Conservation (phyloP, 2,888 invertebrate genomes). For the Ichneumoninae sp. region DNA sequence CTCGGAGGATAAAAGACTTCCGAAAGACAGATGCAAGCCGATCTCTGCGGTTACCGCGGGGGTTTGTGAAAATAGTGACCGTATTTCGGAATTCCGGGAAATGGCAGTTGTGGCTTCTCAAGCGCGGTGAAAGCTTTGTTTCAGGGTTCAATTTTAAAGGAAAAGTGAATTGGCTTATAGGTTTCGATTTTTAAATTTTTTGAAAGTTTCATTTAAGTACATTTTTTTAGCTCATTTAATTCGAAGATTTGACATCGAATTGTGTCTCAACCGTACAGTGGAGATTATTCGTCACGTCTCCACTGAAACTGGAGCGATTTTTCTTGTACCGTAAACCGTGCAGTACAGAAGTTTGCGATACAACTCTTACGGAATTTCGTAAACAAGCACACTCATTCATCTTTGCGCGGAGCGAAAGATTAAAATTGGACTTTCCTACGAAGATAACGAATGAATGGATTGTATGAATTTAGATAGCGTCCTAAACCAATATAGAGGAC, state of each 20-base stretch:
- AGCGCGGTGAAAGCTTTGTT: not conserved
- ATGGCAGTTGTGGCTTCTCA: not conserved
- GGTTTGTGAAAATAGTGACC: not conserved
- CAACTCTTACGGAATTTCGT: too few species aligned
- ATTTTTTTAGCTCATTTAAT: too few species aligned
- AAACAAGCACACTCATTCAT: not conserved
- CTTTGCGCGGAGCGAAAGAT: not conserved
- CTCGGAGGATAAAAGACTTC: constrained; percentile 30
- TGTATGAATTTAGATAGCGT: constrained; percentile 7
- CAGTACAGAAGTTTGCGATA: too few species aligned
- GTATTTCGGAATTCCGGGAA: constrained; percentile 34
- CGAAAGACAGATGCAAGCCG: constrained; percentile 55
- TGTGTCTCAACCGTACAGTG: too few species aligned
- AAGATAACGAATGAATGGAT: constrained; percentile 7
- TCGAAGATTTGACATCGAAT: too few species aligned
- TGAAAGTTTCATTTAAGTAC: too few species aligned
- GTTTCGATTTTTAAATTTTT: too few species aligned
- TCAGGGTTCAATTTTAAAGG: not conserved
- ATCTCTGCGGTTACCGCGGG: constrained; percentile 1
- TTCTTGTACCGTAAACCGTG: too few species aligned
- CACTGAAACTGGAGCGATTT: too few species aligned
- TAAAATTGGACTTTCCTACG: constrained; percentile 1
- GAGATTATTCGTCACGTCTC: too few species aligned
- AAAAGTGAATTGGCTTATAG: too few species aligned
- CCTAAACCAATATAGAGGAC: constrained; percentile 8